Base-by-base conservation (phyloP, 2,113 vertebrate genomes). In the Fulmarus glacialis region DNA sequence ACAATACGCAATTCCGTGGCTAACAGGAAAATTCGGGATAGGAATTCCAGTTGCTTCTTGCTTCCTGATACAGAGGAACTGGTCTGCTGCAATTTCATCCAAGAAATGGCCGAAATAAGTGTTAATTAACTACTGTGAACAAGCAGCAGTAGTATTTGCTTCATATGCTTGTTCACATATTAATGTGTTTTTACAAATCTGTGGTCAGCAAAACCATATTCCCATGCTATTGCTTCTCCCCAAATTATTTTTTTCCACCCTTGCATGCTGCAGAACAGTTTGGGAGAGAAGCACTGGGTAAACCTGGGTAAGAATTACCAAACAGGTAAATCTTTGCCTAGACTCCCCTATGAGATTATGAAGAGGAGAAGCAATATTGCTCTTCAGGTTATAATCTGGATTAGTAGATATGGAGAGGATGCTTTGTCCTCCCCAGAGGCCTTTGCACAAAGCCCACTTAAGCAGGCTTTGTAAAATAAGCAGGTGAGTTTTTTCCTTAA, bases 371-470 rank as follows among this genome's bases (percentile, higher is more conserved):
- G 20, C 43, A 88, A 66, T 93, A 64, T 68, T 90, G 62, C 48
- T 77, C 30, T 96, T 89, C 45, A 80, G 66, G 45, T 40, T 82
- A 16, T 91, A 95, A 93, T 80, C 89, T 95, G 95, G 93, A 93
- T 96, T 96, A 96, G 73, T 68, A 91, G 91, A 43, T 55, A 93
- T 36, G 50, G 59, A 91, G 42, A 95, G 87, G 70, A 82, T 94
- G n/a, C 19, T 90, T 80, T 86, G 62, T 91, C 48, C 74, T 85
- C 84, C 62, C 87, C 38, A 77, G 70, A 73, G 89, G 58, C 71
- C 62, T 91, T 93, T 70, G 56, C 78, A 82, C 45, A 95, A 96
- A 95, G 34, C 38, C 40, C 62, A 38, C 15, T 93, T 95, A 94
- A 90, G 82, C 90, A 90, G 82, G 29, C 71, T 93, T 94, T 97